Percentiles rank a stretch among this genome's conserved stretches.
Evolutionary conservation across 2,888 invertebrate species (phyloP).

Genomic region (Dichetophora obliterata): DNA sequence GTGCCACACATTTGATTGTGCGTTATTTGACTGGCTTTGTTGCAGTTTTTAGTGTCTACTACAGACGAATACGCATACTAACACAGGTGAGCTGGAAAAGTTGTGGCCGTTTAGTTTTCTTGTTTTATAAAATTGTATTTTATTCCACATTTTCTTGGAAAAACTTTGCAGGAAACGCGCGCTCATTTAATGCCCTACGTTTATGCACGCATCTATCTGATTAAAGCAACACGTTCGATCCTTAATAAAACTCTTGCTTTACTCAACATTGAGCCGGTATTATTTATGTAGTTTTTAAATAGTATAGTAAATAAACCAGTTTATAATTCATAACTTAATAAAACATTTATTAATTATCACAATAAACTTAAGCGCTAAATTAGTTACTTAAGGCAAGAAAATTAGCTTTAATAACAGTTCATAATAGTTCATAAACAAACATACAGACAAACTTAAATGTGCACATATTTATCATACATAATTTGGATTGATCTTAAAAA

Average conservation of each 20-base stretch:
- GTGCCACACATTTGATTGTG: conserved; percentile 77
- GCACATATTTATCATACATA: background rate
- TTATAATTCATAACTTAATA: background rate
- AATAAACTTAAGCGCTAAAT: conserved; percentile 23
- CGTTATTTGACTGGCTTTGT: conserved; percentile 76
- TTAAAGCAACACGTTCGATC: conserved; percentile 76
- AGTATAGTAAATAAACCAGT: background rate
- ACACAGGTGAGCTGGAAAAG: conserved; percentile 58
- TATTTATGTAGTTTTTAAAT: conserved; percentile 75
- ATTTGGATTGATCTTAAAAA: conserved; percentile 10
- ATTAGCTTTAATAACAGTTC: background rate
- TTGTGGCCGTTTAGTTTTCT: background rate
- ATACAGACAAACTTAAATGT: background rate
- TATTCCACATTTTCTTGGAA: background rate
- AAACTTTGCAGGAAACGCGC: conserved; percentile 74
- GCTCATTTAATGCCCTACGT: conserved; percentile 77
- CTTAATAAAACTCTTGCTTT: conserved; percentile 76
- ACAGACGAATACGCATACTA: conserved; percentile 78
- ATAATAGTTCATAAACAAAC: background rate
- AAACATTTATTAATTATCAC: conserved; percentile 27
- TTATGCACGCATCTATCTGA: conserved; percentile 78
- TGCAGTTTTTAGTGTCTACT: conserved; percentile 80
- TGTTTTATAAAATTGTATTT: background rate
- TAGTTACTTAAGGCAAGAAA: background rate
- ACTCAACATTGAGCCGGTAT: conserved; percentile 78